Base-by-base conservation (phyloP, 1,140 invertebrate genomes). In the Philopotamus ludificatus region DNA sequence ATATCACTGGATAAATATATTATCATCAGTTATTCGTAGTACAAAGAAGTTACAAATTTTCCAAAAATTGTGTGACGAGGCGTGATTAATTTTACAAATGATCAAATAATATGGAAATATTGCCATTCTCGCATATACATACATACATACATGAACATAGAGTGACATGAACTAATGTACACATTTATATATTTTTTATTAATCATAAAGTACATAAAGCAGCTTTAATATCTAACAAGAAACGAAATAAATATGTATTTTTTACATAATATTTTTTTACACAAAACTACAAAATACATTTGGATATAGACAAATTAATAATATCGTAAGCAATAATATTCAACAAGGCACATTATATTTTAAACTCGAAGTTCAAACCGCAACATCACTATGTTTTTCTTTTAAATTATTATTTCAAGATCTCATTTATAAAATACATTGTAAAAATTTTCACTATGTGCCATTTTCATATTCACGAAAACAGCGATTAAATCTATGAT, bases 301-400 rank as follows among this genome's bases (percentile, higher is more conserved):
- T 60, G n/a, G 60, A 50, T 60, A 64, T 44, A 60, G 51, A 59
- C 55, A 63, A 66, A 63, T 18, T 59, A 65, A 59, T 51, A 47
- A 47, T 47, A 44, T 23, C 60, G 26, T 70, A 66, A 70, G 68
- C 68, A 54, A 67, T 70, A 70, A 58, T 67, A 66, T 59, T 65
- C 54, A 67, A 65, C 65, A 70, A 70, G 68, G 68, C 68, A 70
- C 68, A 64, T 70, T 63, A 70, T 59, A 55, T 62, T 70, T 67
- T 70, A 67, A 70, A 70, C 68, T 70, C 68, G 68, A 45, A 63
- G 62, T 70, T 70, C 59, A 65, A 59, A 70, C 55, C 63, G 62
- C 62, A 66, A 67, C 65, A 70, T 63, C 51, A 51, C 49, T 51
- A 51, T 4, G 9, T 8, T 7, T 51, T 7, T 16, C 9, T 47